Base-by-base conservation (phyloP, 2,888 invertebrate species). In the Himalopsyche tibetana region DNA sequence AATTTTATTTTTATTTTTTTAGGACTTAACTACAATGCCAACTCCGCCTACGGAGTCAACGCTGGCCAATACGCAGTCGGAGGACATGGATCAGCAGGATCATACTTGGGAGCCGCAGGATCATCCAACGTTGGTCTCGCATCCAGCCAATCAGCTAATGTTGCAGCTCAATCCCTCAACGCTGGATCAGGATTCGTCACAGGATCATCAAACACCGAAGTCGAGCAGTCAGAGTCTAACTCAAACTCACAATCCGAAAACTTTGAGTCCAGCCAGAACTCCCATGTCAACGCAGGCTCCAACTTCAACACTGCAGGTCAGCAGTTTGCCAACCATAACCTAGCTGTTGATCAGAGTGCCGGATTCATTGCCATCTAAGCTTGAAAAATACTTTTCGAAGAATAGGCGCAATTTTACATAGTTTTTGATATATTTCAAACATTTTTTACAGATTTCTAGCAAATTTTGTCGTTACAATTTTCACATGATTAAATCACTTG, bases 151-250 rank as follows among this genome's bases (percentile, higher is more conserved):
- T n/a, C 40, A 12, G 85, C 74, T 28, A 45, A 15, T 38, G 82
- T 82, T 8, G 79, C 36, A 17, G 84, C 83, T 40, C 69, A 85
- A n/a, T n/a, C 38, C 12, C n/a, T 84, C n/a, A 85, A 79, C 45
- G 82, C 84, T 3, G 55, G 83, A 36, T 55, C 84, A 42, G 56
- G 69, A 17, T 85, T 45, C 38, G 56, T 85, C 38, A 45, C 55
- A 19, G 88, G 88, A 80, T 74, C 82, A 12, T 82, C 82, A 0
- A 88, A 88, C 80, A 87, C 87, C 17, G 88, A 88, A 82, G 55
- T 87, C 6, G 88, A 88, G 38, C 82, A 85, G 82, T 85, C 87
- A n/a, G 87, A 88, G 80, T 84, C 86, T 55, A 86, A 87, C 82
- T 80, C 84, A 5, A 84, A 87, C 19, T 82, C 82, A 2, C 81